These are phyloP conservation scores for Cetoscarus ocellatus DNA, from an alignment of 2,797 vertebrate genomes.

Conservation along the genomic window DNA sequence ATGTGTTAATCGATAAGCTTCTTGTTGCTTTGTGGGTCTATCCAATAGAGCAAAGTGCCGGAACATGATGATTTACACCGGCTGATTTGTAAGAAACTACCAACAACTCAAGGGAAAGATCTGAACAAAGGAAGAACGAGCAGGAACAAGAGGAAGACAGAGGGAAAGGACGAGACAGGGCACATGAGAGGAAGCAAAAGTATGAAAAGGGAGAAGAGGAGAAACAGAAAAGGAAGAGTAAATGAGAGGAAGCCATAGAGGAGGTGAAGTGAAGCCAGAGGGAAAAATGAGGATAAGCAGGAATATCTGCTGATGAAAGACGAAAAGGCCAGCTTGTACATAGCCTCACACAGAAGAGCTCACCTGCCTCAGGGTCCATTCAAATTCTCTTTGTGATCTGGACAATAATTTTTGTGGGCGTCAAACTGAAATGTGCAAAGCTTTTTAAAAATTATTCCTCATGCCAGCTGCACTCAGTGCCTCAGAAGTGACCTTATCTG, in stretches of 20 bases:
- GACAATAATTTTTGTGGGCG: constrained; percentile 58
- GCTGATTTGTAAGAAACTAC: constrained; percentile 57
- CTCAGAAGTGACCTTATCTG: constrained; percentile 24
- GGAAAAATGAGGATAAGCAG: constrained; percentile 53
- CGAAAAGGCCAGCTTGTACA: constrained; percentile 60
- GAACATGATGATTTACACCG: constrained; percentile 71
- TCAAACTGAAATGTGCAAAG: constrained; percentile 33
- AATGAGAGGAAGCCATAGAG: constrained; percentile 33
- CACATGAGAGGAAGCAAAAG: constrained; percentile 17
- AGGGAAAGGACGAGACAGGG: constrained; percentile 1
- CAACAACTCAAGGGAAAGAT: constrained; percentile 31
- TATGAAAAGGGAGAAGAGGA: constrained; percentile 18
- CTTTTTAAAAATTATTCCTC: constrained; percentile 37
- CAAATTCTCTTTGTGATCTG: constrained; percentile 68
- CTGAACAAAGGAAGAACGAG: not conserved
- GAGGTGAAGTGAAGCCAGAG: constrained; percentile 51
- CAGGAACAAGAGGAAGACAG: not conserved
- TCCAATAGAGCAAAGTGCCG: constrained; percentile 66
- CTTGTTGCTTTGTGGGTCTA: constrained; percentile 67
- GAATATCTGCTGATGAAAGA: constrained; percentile 75
- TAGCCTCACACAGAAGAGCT: constrained; percentile 46
- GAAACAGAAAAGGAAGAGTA: constrained; percentile 16
- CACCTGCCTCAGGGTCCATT: constrained; percentile 67
- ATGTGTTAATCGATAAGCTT: constrained; percentile 72
- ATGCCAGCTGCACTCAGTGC: constrained; percentile 1